Conservation (phyloP, 2,888 invertebrate species). For the Platycheirus albimanus region DNA sequence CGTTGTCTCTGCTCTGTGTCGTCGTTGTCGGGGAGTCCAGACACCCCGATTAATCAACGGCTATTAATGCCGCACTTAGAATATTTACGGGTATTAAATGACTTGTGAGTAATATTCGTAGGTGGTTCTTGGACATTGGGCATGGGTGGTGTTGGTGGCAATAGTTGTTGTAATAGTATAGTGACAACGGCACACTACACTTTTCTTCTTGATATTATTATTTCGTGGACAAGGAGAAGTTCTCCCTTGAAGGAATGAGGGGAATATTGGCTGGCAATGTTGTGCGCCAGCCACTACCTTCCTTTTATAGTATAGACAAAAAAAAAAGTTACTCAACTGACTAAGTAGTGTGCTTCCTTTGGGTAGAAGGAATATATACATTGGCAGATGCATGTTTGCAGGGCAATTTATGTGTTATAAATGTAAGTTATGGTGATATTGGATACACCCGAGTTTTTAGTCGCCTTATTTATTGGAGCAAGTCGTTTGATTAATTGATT, state of each 20-base stretch:
- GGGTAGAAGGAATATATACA: constrained; percentile 31
- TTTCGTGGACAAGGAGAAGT: neutral
- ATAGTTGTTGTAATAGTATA: constrained; percentile 11
- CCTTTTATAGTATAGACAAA: constrained; percentile 2
- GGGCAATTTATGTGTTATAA: constrained; percentile 61
- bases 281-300: constrained; percentile 17
- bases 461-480: constrained; percentile 37
- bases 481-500: constrained; percentile 56
- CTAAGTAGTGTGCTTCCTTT: constrained; percentile 16
- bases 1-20: constrained; percentile 27
- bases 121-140: constrained; percentile 55
- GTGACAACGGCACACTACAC: constrained; percentile 51
- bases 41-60: constrained; percentile 82
- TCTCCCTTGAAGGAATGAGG: neutral
- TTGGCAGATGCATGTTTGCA: constrained; percentile 50
- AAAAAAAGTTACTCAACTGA: neutral
- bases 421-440: constrained; percentile 63
- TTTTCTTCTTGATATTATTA: no score
- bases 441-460: constrained; percentile 41
- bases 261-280: constrained; percentile 25
- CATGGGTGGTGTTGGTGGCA: constrained; percentile 62
- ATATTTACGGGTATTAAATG: constrained; percentile 81
- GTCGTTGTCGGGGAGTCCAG: constrained; percentile 75
- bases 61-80: constrained; percentile 81
- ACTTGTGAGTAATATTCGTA: constrained; percentile 75